phyloP scores from a whole-genome alignment of 2,113 vertebrate species.

The Phylloscopus trochiloides region DNA sequence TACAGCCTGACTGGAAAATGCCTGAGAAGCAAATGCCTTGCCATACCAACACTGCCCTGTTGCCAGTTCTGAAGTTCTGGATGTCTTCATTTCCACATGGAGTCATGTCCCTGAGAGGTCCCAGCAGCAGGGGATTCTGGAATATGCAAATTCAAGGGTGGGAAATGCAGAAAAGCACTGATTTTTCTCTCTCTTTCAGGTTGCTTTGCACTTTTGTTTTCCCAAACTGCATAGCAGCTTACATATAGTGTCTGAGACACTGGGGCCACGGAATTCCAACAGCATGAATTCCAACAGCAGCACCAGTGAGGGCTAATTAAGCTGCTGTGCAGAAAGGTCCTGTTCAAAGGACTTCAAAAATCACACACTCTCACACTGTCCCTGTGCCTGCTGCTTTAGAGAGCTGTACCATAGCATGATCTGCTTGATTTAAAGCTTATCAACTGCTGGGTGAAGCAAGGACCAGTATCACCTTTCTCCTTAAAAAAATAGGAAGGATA shows the following conservation, averaged over 20 bases:
- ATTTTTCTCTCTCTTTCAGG: background rate
- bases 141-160: background rate
- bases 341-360: background rate
- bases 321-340: conserved; percentile 51
- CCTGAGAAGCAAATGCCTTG: conserved; percentile 22
- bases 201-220: conserved; percentile 28
- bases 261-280: conserved; percentile 18
- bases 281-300: conserved; percentile 36
- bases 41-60: background rate
- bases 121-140: background rate
- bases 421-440: conserved; percentile 10
- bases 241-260: conserved; percentile 51
- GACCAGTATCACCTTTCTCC: conserved; percentile 10
- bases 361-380: background rate
- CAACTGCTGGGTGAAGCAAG: conserved; percentile 1
- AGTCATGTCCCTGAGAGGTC: conserved; percentile 77
- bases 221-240: conserved; percentile 68
- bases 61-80: conserved; percentile 27
- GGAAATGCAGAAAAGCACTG: conserved; percentile 13
- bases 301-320: conserved; percentile 17
- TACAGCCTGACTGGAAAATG: background rate
- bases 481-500: conserved; percentile 50
- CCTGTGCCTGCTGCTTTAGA: background rate
- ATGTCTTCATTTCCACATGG: conserved; percentile 20
- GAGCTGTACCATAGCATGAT: background rate